phyloP scores from a whole-genome alignment of 2,888 invertebrate species.

The Yponomeuta evonymella region DNA sequence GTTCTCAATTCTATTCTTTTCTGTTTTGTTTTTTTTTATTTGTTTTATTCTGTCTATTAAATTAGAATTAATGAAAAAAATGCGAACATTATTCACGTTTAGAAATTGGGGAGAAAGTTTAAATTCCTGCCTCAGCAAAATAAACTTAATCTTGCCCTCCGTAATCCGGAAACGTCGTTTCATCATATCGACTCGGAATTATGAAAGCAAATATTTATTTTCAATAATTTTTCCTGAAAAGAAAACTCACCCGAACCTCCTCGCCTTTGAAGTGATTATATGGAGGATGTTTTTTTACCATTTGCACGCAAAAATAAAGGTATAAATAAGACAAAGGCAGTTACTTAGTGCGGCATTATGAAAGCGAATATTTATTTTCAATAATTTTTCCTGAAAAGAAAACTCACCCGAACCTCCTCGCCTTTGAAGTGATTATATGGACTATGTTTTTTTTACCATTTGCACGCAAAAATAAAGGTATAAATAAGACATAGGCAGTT shows the following conservation, averaged over 20 bases:
- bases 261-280: not conserved
- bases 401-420: not conserved
- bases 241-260: not conserved
- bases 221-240: not conserved
- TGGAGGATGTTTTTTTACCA: not conserved
- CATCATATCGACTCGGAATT: not conserved
- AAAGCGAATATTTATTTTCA: conserved; percentile 1
- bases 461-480: too few relatives aligned
- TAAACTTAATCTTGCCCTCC: not conserved
- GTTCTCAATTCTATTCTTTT: too few relatives aligned
- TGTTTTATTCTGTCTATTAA: too few relatives aligned
- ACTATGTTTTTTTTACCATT: not conserved
- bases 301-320: not conserved
- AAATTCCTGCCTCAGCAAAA: not conserved
- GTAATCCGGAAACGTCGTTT: not conserved
- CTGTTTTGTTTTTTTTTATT: too few relatives aligned
- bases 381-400: not conserved
- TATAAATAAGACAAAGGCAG: not conserved
- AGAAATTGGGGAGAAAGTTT: too few relatives aligned
- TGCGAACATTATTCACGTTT: too few relatives aligned
- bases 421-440: not conserved
- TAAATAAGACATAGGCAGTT: not conserved
- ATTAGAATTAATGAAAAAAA: too few relatives aligned
- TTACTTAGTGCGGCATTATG: not conserved
- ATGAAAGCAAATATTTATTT: conserved; percentile 3